phyloP scores from a whole-genome alignment of 2,113 vertebrate genomes.

The Prinia subflava region DNA sequence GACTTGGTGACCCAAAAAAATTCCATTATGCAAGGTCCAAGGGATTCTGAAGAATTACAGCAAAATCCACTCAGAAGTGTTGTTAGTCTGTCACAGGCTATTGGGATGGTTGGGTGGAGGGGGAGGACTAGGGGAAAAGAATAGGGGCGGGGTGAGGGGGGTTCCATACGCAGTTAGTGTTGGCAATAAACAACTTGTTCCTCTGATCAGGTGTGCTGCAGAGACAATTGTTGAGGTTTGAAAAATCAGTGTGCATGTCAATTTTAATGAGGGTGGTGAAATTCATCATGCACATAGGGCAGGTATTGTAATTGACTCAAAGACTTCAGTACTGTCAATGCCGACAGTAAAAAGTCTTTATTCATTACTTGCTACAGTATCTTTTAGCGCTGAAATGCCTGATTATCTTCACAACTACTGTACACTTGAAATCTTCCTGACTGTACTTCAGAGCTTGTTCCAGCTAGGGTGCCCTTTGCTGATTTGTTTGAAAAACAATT shows the following conservation, averaged over 20 bases:
- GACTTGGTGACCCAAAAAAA: conserved; percentile 40
- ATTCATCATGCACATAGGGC: neutral
- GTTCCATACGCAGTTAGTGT: neutral
- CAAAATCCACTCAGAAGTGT: neutral
- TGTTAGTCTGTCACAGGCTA: neutral
- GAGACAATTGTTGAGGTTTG: neutral
- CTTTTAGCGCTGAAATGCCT: neutral
- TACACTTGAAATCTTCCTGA: conserved; percentile 31
- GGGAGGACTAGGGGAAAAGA: neutral
- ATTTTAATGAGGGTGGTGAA: neutral
- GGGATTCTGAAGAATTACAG: neutral
- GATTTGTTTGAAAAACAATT: conserved; percentile 36
- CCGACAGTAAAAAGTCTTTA: neutral
- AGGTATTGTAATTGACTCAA: neutral
- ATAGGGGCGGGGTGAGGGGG: accelerated
- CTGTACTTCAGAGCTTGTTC: conserved; percentile 16
- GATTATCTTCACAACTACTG: conserved; percentile 1
- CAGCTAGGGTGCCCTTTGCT: conserved; percentile 9
- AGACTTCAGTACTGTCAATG: neutral
- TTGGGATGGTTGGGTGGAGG: neutral
- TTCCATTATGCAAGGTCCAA: neutral
- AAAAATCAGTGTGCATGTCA: neutral
- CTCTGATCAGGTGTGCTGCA: neutral
- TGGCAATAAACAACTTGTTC: neutral
- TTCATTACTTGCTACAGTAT: neutral